Conservation (phyloP, 1,140 invertebrate species). For the Choristoneura fumiferana region DNA sequence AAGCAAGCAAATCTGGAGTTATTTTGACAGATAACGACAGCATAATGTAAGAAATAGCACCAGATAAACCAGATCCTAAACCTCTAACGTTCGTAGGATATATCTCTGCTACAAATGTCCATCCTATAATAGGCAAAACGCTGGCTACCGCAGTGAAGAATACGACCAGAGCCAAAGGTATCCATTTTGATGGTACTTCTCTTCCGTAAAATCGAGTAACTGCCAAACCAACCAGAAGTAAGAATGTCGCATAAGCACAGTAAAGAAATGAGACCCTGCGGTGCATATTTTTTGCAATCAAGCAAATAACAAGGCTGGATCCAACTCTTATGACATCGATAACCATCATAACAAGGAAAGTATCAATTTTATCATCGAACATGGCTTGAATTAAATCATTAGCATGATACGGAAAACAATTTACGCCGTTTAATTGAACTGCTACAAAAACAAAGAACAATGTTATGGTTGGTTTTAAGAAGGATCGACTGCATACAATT, state of each 20-base stretch:
- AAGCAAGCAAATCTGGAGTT: constrained; percentile 34
- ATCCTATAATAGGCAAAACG: constrained; percentile 38
- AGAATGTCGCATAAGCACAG: constrained; percentile 57
- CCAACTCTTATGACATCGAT: constrained; percentile 36
- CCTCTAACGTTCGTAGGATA: constrained; percentile 54
- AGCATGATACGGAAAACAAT: constrained; percentile 48
- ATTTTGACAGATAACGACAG: constrained; percentile 45
- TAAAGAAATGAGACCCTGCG: constrained; percentile 38
- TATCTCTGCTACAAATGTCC: constrained; percentile 56
- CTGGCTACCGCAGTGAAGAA: constrained; percentile 39
- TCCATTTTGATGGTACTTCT: no score
- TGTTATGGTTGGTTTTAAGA: constrained; percentile 37
- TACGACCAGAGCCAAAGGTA: background rate
- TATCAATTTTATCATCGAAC: constrained; percentile 39
- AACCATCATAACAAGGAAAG: constrained; percentile 41
- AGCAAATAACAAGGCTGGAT: constrained; percentile 32
- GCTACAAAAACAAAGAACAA: constrained; percentile 25
- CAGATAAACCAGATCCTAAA: constrained; percentile 41
- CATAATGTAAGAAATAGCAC: constrained; percentile 34
- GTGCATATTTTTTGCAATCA: constrained; percentile 39
- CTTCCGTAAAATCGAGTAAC: no score
- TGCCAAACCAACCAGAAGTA: no score
- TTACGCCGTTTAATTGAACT: constrained; percentile 45
- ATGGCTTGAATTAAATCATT: constrained; percentile 43
- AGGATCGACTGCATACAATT: constrained; percentile 28